A percentile compares a stretch with the other conserved stretches of the same genome.
These are phyloP conservation scores for Dipodomys merriami DNA, from an alignment of 2,113 vertebrate species.

Conservation along the genomic window DNA sequence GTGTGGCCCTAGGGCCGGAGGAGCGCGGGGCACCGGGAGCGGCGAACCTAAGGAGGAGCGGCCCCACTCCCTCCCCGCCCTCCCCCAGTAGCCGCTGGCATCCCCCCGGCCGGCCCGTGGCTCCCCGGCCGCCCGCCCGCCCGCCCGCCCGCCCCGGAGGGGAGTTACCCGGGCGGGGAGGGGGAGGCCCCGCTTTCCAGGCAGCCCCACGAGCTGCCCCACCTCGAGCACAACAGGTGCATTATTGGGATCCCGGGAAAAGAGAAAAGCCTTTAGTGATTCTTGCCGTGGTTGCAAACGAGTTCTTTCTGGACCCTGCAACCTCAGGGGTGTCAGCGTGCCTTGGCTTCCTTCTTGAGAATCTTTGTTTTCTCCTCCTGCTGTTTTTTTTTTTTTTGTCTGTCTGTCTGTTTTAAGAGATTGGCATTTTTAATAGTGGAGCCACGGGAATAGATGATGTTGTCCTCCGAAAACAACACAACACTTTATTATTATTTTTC, in stretches of 20 bases:
- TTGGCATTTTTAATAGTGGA: background rate
- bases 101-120: background rate
- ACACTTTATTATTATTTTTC: background rate
- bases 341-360: background rate
- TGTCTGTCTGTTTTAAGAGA: background rate
- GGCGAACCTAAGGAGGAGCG: too few relatives aligned
- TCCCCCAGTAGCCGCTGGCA: background rate
- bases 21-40: too few relatives aligned
- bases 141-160: background rate
- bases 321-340: background rate
- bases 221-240: constrained; percentile 38
- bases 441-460: background rate
- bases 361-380: background rate
- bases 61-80: background rate
- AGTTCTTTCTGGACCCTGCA: background rate
- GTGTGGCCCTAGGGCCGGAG: too few relatives aligned
- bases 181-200: background rate
- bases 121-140: background rate
- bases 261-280: background rate
- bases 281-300: background rate
- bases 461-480: background rate
- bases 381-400: background rate
- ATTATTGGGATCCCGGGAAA: constrained; percentile 48
- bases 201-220: background rate
- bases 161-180: background rate